Conservation (phyloP, 53 echinoderm and acorn worm species). For the Hippasteria phrygiana region DNA sequence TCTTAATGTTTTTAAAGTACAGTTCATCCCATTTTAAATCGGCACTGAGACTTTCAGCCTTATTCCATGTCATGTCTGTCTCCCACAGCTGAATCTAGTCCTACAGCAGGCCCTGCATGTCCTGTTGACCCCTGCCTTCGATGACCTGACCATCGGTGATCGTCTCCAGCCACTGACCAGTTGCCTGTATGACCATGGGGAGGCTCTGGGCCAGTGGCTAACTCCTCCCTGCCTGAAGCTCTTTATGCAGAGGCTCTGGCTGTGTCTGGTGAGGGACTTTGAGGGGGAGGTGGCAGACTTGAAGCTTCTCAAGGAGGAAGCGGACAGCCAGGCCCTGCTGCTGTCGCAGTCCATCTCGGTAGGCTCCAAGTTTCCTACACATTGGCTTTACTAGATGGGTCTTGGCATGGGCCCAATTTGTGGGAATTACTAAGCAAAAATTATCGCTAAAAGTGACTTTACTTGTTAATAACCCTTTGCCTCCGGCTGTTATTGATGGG, state of each 20-base stretch:
- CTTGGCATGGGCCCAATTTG: background rate
- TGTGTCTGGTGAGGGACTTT: slow-evolving; percentile 74
- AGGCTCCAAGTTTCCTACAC: background rate
- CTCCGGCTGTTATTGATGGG: too few relatives aligned
- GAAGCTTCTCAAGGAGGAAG: slow-evolving; percentile 33
- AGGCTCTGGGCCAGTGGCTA: slow-evolving; percentile 78
- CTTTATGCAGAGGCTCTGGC: slow-evolving; percentile 81
- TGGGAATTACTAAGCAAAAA: background rate
- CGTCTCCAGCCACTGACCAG: slow-evolving; percentile 80
- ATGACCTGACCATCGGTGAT: slow-evolving; percentile 68
- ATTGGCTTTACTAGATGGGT: background rate
- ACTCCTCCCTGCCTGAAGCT: slow-evolving; percentile 75
- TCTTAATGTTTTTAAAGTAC: background rate
- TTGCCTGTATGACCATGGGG: slow-evolving; percentile 85
- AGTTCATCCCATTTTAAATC: background rate
- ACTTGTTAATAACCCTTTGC: too few relatives aligned
- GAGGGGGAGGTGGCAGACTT: slow-evolving; percentile 50
- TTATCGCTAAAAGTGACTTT: too few relatives aligned
- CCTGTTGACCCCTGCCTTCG: slow-evolving; percentile 69
- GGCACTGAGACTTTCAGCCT: too few relatives aligned
- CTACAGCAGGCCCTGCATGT: slow-evolving; percentile 69
- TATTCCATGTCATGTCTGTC: background rate
- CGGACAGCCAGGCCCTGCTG: slow-evolving; percentile 63
- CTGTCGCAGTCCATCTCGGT: slow-evolving; percentile 67
- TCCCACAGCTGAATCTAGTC: slow-evolving; percentile 75